Evolutionary conservation across 2,888 invertebrate genomes (phyloP).

Genomic region (Athripsodes cinereus): DNA sequence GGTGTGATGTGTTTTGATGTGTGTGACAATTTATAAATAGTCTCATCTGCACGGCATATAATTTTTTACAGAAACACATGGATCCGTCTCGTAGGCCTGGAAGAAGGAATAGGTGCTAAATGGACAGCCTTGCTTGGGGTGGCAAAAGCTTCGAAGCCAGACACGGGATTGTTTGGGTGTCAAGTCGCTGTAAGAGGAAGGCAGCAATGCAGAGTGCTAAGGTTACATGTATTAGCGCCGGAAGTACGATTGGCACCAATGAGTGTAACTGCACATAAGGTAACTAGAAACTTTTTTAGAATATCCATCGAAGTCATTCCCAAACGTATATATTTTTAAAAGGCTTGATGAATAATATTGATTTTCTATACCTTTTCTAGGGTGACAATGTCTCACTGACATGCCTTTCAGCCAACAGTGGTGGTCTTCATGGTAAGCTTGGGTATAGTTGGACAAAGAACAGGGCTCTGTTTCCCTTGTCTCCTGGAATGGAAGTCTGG

Average conservation of each 20-base stretch:
- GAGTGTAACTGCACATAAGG: slow-evolving; percentile 65
- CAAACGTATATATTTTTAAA: no score
- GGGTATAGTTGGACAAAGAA: slow-evolving; percentile 84
- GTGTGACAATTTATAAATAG: no score
- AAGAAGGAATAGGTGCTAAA: slow-evolving; percentile 42
- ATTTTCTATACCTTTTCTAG: slow-evolving; percentile 35
- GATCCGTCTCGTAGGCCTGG: slow-evolving; percentile 55
- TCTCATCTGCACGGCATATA: no score
- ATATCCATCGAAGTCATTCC: no score
- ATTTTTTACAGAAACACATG: slow-evolving; percentile 58
- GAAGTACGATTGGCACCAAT: slow-evolving; percentile 63
- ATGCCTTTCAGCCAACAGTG: slow-evolving; percentile 62
- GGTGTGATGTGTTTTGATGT: no score
- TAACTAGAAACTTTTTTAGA: slow-evolving; percentile 33
- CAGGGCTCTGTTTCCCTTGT: slow-evolving; percentile 64
- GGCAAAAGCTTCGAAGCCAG: slow-evolving; percentile 60
- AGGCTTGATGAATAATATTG: no score
- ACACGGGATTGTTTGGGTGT: slow-evolving; percentile 76
- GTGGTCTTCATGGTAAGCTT: slow-evolving; percentile 53
- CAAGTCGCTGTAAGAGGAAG: slow-evolving; percentile 66
- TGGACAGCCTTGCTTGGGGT: slow-evolving; percentile 66
- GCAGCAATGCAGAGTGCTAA: slow-evolving; percentile 59
- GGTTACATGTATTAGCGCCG: slow-evolving; percentile 60
- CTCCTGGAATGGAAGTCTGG: slow-evolving; percentile 72
- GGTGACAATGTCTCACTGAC: slow-evolving; percentile 64